Evolutionary conservation across 2,797 vertebrate genomes (phyloP), one percentile per base, ranked within the genome.

Genomic region (Austrolebias charrua): DNA sequence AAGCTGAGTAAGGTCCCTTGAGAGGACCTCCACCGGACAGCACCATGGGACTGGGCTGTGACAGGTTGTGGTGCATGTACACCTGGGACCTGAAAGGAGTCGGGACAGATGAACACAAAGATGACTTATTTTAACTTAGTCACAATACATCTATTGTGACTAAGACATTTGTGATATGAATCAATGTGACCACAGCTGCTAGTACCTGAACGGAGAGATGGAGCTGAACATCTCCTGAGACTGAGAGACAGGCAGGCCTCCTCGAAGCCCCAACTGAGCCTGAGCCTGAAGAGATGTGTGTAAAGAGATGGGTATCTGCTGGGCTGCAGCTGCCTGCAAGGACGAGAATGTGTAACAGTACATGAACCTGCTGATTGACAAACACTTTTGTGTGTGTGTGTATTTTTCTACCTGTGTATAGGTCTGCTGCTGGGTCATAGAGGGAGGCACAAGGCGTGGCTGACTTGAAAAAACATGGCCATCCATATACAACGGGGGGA

Each of bases 161-260:
- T 3, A 9, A 18, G 50, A 0, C 4, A 31, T 35, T 10, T 50
- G 9, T 51, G 7, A 44, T 42, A 11, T 0, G 19, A 13, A 48
- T 24, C 4, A 33, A 59, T 35, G 10, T 2, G 4, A 10, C 3
- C 10, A 40, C 11, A 57, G 5, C 53, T 31, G 18, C 13, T 1
- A 12, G 29, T 82, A 99, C 98, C 98, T 96, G 90, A 98, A 99
- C 55, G 97, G 95, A 58, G 95, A 94, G 35, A 99, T 95, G 69
- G 97, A 98, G 83, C 86, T 96, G 89, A 98, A 99, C 94, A 99
- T 97, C 79, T 99, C 98, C 76, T 99, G 98, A 61, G 98, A 98
- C 91, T 99, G 98, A 67, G 98, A 99, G 29, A 96, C 98, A 0
- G 97, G 98, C 14, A 99, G 91, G 60, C 96, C 98, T 1, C 96